Conservation (phyloP, 1,140 invertebrate genomes). For the Pseudachorutes palmiensis region DNA sequence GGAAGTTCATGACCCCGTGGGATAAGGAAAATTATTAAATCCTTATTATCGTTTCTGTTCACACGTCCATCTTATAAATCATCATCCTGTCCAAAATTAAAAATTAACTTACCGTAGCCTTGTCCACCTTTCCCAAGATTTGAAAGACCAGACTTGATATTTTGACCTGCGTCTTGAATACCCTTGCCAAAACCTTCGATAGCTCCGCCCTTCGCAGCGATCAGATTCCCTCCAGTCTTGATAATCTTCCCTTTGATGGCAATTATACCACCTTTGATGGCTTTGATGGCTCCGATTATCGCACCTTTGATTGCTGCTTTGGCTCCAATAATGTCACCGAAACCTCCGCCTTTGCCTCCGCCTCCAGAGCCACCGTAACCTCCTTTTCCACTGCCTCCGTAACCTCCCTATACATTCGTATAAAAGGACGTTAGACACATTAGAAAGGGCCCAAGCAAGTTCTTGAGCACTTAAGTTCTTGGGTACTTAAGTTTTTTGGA, state of each 20-base stretch:
- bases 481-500: background rate
- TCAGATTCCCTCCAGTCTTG: constrained; percentile 67
- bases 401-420: background rate
- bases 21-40: no score
- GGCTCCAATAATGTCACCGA: constrained; percentile 33
- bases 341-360: constrained; percentile 18
- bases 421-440: background rate
- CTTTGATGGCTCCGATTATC: constrained; percentile 62
- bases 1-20: constrained; percentile 1
- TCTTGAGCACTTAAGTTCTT: background rate
- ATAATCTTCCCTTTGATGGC: constrained; percentile 73
- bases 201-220: constrained; percentile 62
- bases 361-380: constrained; percentile 8
- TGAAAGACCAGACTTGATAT: constrained; percentile 30
- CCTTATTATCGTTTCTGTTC: no score
- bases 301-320: constrained; percentile 36
- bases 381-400: background rate
- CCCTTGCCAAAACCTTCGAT: constrained; percentile 45
- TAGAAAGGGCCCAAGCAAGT: background rate
- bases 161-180: constrained; percentile 33
- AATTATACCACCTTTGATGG: constrained; percentile 71
- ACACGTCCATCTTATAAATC: no score
- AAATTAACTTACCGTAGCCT: constrained; percentile 34
- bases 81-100: no score
- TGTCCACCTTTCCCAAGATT: constrained; percentile 27